Base-by-base conservation (phyloP, 2,888 invertebrate genomes). In the Brachypterus glaber region DNA sequence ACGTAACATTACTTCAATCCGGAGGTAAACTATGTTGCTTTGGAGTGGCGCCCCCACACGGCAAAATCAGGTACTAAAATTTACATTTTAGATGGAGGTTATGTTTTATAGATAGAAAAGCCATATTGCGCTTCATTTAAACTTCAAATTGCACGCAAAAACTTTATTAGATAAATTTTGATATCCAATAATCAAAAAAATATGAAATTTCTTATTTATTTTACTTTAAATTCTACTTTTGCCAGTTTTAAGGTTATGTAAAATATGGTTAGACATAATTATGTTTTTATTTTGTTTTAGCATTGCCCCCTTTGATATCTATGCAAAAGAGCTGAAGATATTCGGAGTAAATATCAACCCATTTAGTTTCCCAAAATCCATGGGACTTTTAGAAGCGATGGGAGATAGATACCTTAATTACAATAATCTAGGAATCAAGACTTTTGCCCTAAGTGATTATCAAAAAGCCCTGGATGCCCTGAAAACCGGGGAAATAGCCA, bases 21-120 rank as follows among this genome's bases (percentile, higher is more conserved):
- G 80, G 80, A 1, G 82, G 80, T 1, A 78, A 76, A 48, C 71
- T 82, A 30, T 74, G 79, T 3, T 62, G 81, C 17, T 83, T 83
- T 49, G 83, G 82, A 1, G 79, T 82, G 38, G 76, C 79, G 8
- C 64, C 67, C 46, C 74, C 74, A 1, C 59, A 68, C 35, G 63
- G 67, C 3, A 68, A 59, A 49, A 60, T 74, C 8, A 62, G 62
- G 53, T 59, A 50, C n/a, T n/a, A 34, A 27, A 26, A n/a, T n/a
- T n/a, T n/a, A n/a, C n/a, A n/a, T n/a, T n/a, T n/a, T n/a, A n/a
- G n/a, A n/a, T n/a, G n/a, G n/a, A n/a, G n/a, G n/a, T n/a, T n/a
- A n/a, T n/a, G n/a, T n/a, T n/a, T n/a, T n/a, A n/a, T n/a, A n/a
- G n/a, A n/a, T n/a, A n/a, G n/a, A n/a, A n/a, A n/a, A n/a, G n/a